Percentiles rank a stretch among this genome's conserved stretches.
These are phyloP conservation scores for Aleiodes leptofemur DNA, from an alignment of 2,888 invertebrate species.

Conservation along the genomic window DNA sequence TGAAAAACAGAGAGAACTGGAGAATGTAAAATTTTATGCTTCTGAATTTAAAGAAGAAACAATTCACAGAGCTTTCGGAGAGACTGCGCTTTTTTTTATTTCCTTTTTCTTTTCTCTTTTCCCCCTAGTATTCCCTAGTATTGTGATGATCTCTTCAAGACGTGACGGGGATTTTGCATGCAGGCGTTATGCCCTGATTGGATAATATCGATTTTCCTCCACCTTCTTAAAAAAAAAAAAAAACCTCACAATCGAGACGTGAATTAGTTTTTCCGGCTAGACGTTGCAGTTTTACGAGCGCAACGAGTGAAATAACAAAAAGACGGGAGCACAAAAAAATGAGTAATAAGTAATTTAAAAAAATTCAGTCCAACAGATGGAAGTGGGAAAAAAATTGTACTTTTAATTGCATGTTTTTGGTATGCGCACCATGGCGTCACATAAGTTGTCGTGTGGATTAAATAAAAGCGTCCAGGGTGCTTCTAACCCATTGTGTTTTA, in stretches of 20 bases:
- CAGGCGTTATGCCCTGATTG: constrained; percentile 32
- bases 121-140: constrained; percentile 21
- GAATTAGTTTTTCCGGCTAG: neutral
- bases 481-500: too few relatives aligned
- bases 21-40: neutral
- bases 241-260: constrained; percentile 18
- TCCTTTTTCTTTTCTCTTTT: constrained; percentile 28
- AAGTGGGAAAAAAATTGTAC: neutral
- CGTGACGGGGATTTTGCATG: constrained; percentile 36
- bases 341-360: neutral
- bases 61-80: neutral
- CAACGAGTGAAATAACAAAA: too few relatives aligned
- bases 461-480: neutral
- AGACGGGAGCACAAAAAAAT: neutral
- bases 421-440: constrained; percentile 10
- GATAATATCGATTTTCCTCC: constrained; percentile 19
- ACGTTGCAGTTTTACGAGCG: too few relatives aligned
- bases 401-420: constrained; percentile 29
- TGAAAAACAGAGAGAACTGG: neutral
- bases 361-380: neutral
- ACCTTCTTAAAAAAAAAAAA: neutral
- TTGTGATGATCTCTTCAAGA: constrained; percentile 29
- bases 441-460: constrained; percentile 8
- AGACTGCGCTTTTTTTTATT: neutral
- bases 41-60: constrained; percentile 4